These are phyloP conservation scores for Stenodera caucasica DNA, from an alignment of 2,888 invertebrate genomes.

Conservation along the genomic window DNA sequence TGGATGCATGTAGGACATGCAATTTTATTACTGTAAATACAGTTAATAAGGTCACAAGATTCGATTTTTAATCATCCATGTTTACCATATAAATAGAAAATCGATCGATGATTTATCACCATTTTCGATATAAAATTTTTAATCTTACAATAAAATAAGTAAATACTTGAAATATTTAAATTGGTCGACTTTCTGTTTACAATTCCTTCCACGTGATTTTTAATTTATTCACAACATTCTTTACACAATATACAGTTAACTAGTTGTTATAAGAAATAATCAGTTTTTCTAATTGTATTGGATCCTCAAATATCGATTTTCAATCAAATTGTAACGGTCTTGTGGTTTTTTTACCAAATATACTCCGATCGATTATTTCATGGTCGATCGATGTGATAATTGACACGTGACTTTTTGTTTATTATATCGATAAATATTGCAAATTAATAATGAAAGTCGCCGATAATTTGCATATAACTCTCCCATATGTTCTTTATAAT, in stretches of 20 bases:
- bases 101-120: neutral
- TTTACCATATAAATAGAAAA: neutral
- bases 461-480: no score
- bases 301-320: no score
- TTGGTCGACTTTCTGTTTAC: neutral
- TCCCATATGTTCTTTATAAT: no score
- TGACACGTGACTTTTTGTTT: neutral
- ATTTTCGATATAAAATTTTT: no score
- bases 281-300: no score
- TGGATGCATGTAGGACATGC: constrained; percentile 1
- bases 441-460: neutral
- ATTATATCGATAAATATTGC: neutral
- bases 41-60: constrained; percentile 5
- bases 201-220: neutral
- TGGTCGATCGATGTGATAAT: neutral
- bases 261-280: neutral
- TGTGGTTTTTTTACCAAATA: no score
- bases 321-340: neutral
- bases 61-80: neutral
- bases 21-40: neutral
- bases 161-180: no score
- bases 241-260: constrained; percentile 4
- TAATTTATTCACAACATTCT: constrained; percentile 3
- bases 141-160: no score
- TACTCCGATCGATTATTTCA: no score